These are phyloP conservation scores for Oligia fasciuncula DNA, from an alignment of 2,888 invertebrate species.

Conservation along the genomic window DNA sequence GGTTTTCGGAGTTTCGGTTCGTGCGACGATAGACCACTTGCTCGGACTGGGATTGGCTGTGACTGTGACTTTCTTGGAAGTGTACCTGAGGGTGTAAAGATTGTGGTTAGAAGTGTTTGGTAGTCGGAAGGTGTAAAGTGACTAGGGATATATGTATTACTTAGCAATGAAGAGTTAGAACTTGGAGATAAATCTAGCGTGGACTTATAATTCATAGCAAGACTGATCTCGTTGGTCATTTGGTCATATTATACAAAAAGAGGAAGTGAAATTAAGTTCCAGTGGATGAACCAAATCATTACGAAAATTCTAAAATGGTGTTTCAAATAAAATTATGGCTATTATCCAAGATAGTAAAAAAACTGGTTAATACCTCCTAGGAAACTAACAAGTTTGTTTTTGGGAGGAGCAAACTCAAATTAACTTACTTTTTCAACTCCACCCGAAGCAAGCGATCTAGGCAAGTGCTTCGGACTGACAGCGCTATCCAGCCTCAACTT, in stretches of 20 bases:
- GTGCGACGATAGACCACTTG: constrained; percentile 84
- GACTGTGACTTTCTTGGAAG: constrained; percentile 82
- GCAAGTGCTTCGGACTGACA: constrained; percentile 87
- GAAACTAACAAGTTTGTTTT: not conserved
- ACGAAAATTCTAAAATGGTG: too few relatives aligned
- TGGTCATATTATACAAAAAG: not conserved
- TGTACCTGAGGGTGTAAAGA: constrained; percentile 77
- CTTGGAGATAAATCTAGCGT: not conserved
- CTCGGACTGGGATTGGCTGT: constrained; percentile 70
- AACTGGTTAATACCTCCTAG: not conserved
- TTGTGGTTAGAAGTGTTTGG: not conserved
- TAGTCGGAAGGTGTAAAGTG: not conserved
- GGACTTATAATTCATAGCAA: not conserved
- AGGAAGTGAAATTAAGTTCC: not conserved
- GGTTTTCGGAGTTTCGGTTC: constrained; percentile 84
- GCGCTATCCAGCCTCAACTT: constrained; percentile 88
- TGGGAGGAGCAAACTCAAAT: not conserved
- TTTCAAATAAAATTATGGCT: not conserved
- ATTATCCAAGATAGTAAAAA: not conserved
- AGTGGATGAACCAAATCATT: not conserved
- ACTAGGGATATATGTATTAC: not conserved
- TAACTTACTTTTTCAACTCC: constrained; percentile 79
- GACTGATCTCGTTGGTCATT: not conserved
- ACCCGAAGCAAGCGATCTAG: constrained; percentile 75
- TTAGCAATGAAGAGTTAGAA: not conserved